These are phyloP conservation scores for Martes martes DNA, from an alignment of 2,113 vertebrate species.

Conservation along the genomic window DNA sequence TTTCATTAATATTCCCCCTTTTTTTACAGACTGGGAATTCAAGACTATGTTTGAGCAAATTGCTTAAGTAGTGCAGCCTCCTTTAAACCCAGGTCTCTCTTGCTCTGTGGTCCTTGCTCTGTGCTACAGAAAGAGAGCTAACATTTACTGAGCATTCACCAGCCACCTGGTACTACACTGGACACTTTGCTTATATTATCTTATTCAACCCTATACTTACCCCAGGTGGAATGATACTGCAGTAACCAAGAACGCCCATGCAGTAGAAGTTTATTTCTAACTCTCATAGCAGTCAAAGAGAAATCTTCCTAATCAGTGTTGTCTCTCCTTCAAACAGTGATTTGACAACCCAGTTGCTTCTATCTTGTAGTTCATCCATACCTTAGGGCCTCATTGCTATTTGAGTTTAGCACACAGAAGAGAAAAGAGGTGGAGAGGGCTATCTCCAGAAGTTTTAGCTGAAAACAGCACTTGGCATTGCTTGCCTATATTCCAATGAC, in stretches of 20 bases:
- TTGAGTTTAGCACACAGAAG: not conserved
- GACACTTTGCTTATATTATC: not conserved
- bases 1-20: not conserved
- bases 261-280: not conserved
- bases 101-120: not conserved
- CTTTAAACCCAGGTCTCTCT: not conserved
- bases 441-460: not conserved
- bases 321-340: not conserved
- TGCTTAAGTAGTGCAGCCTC: not conserved
- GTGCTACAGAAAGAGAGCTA: not conserved
- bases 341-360: not conserved
- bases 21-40: slow-evolving; percentile 21
- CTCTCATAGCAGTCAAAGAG: not conserved
- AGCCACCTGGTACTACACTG: not conserved
- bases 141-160: not conserved
- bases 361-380: not conserved
- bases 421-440: not conserved
- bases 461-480: not conserved
- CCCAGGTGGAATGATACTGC: not conserved
- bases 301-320: not conserved
- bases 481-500: not conserved
- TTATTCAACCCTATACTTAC: not conserved
- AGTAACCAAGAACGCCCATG: not conserved
- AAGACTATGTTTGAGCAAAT: slow-evolving; percentile 8
- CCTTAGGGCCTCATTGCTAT: not conserved